A percentile compares a stretch with the other conserved stretches of the same genome.
Conservation (phyloP, 2,888 invertebrate species). For the Aphodius sticticus region DNA sequence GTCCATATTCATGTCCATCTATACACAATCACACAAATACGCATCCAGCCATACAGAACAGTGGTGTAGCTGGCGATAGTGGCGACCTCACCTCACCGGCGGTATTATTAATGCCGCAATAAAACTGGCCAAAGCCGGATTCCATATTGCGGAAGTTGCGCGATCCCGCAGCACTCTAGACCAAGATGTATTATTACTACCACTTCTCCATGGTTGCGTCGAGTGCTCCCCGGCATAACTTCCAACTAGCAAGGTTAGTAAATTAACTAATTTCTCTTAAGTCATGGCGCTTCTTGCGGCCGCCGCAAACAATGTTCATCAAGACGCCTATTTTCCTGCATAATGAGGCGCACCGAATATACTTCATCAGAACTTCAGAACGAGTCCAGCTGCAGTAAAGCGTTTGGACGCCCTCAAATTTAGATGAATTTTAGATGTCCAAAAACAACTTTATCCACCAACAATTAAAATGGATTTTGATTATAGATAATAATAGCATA, state of each 20-base stretch:
- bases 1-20: too few species aligned
- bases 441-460: too few species aligned
- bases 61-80: not conserved
- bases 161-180: slow-evolving; percentile 10
- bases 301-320: slow-evolving; percentile 51
- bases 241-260: slow-evolving; percentile 43
- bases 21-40: not conserved
- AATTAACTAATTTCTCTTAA: slow-evolving; percentile 54
- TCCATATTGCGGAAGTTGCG: slow-evolving; percentile 26
- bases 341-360: slow-evolving; percentile 46
- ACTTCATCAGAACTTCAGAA: slow-evolving; percentile 32
- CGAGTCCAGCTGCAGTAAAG: not conserved
- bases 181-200: slow-evolving; percentile 30
- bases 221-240: slow-evolving; percentile 44
- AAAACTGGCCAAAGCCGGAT: slow-evolving; percentile 22
- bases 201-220: not conserved
- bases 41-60: not conserved
- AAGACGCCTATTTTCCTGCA: slow-evolving; percentile 50
- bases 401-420: too few species aligned
- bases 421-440: too few species aligned
- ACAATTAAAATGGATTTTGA: too few species aligned
- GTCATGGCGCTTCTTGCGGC: slow-evolving; percentile 46
- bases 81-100: not conserved
- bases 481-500: too few species aligned
- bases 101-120: not conserved